Conservation (phyloP, 1,140 invertebrate genomes). For the Zophobas morio region DNA sequence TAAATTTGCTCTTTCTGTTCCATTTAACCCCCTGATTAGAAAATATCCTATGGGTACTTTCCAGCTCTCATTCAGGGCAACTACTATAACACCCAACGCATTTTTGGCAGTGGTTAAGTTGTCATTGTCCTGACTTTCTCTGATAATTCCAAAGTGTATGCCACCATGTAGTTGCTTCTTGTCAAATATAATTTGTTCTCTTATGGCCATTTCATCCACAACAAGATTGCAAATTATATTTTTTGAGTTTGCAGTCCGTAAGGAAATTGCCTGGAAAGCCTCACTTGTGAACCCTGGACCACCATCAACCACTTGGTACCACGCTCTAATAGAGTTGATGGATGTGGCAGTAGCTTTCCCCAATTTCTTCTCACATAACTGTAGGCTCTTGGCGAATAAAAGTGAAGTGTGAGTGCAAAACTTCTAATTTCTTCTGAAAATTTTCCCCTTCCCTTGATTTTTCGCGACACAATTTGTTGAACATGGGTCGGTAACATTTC, state of each 20-base stretch:
- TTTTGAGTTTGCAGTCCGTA: neutral
- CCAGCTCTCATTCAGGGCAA: neutral
- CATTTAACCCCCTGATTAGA: neutral
- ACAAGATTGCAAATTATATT: constrained; percentile 1
- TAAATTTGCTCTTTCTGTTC: too few relatives aligned
- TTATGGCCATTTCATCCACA: neutral
- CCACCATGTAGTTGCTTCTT: neutral
- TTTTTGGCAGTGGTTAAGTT: neutral
- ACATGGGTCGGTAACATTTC: too few relatives aligned
- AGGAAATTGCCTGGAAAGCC: neutral
- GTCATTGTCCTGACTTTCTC: neutral
- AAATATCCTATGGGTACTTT: constrained; percentile 10
- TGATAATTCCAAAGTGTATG: neutral
- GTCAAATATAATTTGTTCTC: neutral
- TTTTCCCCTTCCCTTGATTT: too few relatives aligned
- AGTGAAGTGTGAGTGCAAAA: too few relatives aligned
- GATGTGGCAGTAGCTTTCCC: constrained; percentile 1
- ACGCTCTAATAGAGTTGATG: neutral
- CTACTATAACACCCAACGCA: neutral
- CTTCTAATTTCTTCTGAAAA: too few relatives aligned
- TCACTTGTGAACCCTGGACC: neutral
- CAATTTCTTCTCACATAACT: neutral
- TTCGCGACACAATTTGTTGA: too few relatives aligned
- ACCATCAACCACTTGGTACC: constrained; percentile 1
- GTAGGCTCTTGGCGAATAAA: too few relatives aligned